Conservation (phyloP, 37 sponge, comb jelly and placozoan species). For the Diacarnus erythraeanus region DNA sequence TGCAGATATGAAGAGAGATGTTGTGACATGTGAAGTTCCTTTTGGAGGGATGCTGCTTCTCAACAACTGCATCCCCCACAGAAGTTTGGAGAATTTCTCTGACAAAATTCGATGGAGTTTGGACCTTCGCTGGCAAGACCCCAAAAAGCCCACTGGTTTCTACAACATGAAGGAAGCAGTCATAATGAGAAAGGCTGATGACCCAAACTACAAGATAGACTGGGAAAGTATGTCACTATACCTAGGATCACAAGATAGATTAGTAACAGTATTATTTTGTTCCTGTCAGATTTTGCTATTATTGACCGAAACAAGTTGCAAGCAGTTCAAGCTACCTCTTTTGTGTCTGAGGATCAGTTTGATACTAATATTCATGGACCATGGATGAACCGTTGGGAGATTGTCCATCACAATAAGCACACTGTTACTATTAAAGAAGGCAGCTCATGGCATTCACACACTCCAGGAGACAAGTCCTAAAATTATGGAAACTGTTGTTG, state of each 20-base stretch:
- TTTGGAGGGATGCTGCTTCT: conserved; percentile 75
- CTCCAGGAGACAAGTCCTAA: background rate
- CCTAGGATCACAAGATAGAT: too few relatives aligned
- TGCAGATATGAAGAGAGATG: conserved; percentile 56
- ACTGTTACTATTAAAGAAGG: conserved; percentile 17
- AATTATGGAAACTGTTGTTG: too few relatives aligned
- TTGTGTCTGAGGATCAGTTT: conserved; percentile 53
- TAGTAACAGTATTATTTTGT: background rate
- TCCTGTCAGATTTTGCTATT: conserved; percentile 39
- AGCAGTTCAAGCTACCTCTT: background rate
- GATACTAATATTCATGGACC: conserved; percentile 85
- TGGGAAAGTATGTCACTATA: conserved; percentile 51
- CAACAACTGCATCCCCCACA: conserved; percentile 84
- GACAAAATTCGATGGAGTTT: conserved; percentile 83
- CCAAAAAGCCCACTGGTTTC: conserved; percentile 71
- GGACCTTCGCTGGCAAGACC: conserved; percentile 85
- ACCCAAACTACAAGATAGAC: conserved; percentile 60
- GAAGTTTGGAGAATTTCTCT: conserved; percentile 75
- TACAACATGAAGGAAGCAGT: conserved; percentile 66
- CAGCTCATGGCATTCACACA: conserved; percentile 40
- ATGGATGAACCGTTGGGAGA: conserved; percentile 91
- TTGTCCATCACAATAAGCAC: conserved; percentile 85
- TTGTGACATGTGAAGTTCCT: conserved; percentile 83
- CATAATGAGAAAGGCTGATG: conserved; percentile 49
- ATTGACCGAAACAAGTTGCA: conserved; percentile 58